These are phyloP conservation scores for Marcusenius ussheri DNA, from an alignment of 2,113 vertebrate species.

Conservation along the genomic window DNA sequence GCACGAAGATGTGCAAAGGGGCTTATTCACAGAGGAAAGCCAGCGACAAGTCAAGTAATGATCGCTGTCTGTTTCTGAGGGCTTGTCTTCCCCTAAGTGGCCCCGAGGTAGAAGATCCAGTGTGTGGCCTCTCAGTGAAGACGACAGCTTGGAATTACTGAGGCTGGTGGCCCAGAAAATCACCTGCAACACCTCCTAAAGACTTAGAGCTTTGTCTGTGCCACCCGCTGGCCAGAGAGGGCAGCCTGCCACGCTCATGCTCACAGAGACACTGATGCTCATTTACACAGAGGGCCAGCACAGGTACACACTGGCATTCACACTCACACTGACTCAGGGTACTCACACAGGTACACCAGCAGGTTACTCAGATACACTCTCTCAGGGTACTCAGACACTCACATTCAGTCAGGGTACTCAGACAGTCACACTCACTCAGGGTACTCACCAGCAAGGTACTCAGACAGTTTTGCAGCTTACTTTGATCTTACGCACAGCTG, in stretches of 20 bases:
- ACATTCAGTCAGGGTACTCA: not conserved
- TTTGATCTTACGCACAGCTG: slow-evolving; percentile 32
- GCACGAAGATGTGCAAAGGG: slow-evolving; percentile 1
- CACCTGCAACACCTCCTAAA: slow-evolving; percentile 49
- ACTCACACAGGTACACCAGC: not conserved
- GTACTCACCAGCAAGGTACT: not conserved
- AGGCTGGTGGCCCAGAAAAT: slow-evolving; percentile 36
- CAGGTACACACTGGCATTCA: slow-evolving; percentile 17
- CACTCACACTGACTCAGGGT: not conserved
- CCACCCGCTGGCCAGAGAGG: slow-evolving; percentile 5
- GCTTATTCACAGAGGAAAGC: not conserved
- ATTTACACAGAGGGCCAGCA: not conserved
- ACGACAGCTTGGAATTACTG: slow-evolving; percentile 29
- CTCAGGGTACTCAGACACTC: not conserved
- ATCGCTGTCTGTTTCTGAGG: not conserved
- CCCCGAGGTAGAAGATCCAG: slow-evolving; percentile 20
- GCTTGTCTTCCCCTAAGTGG: slow-evolving; percentile 22
- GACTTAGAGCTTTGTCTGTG: slow-evolving; percentile 31
- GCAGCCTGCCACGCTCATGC: slow-evolving; percentile 8
- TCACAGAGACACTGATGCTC: not conserved
- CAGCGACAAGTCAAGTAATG: not conserved
- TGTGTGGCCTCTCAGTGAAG: slow-evolving; percentile 28
- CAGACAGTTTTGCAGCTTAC: not conserved
- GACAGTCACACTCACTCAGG: slow-evolving; percentile 13
- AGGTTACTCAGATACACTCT: not conserved